A percentile compares a stretch with the other conserved stretches of the same genome.
phyloP scores from a whole-genome alignment of 2,113 vertebrate genomes.

The Trogon surrucura region DNA sequence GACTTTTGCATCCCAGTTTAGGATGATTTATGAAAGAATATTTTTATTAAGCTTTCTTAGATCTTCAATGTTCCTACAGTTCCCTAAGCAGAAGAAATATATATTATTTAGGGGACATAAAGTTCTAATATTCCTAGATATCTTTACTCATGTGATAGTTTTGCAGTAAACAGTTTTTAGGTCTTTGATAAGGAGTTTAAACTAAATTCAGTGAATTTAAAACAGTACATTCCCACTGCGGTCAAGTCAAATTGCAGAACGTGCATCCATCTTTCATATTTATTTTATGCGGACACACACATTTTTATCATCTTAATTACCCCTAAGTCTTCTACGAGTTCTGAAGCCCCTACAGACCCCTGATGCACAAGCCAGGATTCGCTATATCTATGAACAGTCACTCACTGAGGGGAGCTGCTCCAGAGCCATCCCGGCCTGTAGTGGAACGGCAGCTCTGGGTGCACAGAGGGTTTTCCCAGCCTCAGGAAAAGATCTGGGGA shows the following conservation, averaged over 20 bases:
- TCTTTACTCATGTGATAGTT: background rate
- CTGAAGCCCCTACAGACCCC: background rate
- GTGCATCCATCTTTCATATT: background rate
- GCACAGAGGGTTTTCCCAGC: too few species aligned
- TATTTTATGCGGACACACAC: background rate
- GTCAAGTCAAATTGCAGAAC: background rate
- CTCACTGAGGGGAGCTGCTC: too few species aligned
- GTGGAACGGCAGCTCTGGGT: too few species aligned
- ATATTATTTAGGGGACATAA: background rate
- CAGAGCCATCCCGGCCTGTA: too few species aligned
- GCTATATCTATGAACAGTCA: background rate
- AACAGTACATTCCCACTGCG: background rate
- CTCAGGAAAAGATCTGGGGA: background rate
- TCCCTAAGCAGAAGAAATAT: background rate
- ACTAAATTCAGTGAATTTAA: background rate
- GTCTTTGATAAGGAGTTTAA: background rate
- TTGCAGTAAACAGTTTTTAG: background rate
- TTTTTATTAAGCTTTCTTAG: background rate
- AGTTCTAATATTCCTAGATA: background rate
- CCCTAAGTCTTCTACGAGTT: background rate
- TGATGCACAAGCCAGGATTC: background rate
- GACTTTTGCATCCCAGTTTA: background rate
- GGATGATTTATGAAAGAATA: background rate
- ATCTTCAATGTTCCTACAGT: background rate
- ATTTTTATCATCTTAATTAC: constrained; percentile 1